Percentiles rank a stretch among this genome's conserved stretches.
phyloP scores from a whole-genome alignment of 2,113 vertebrate species.

The Pterocles burchelli region DNA sequence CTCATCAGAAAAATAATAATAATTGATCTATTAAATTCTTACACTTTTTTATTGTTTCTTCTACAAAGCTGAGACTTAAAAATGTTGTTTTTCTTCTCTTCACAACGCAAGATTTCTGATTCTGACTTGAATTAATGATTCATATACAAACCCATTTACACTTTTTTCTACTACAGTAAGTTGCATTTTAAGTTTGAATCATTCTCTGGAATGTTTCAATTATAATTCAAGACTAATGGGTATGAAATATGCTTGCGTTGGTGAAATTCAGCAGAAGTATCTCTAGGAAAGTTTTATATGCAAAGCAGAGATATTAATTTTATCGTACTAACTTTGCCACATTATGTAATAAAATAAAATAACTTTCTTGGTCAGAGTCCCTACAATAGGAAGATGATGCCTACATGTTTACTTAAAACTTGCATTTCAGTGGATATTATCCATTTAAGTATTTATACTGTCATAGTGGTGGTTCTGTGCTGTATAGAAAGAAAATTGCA shows the following conservation, averaged over 20 bases:
- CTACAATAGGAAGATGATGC: background rate
- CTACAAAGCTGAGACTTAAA: background rate
- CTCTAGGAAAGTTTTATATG: background rate
- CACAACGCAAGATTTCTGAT: background rate
- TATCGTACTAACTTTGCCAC: constrained; percentile 8
- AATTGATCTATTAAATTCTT: background rate
- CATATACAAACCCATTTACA: constrained; percentile 30
- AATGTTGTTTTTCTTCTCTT: background rate
- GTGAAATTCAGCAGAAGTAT: constrained; percentile 37
- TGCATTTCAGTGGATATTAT: background rate
- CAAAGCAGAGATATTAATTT: constrained; percentile 25
- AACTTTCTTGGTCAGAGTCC: background rate
- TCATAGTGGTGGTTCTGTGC: background rate
- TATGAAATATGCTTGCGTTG: constrained; percentile 36
- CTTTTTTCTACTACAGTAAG: constrained; percentile 4
- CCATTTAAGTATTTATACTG: constrained; percentile 1
- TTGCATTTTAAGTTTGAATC: constrained; percentile 46
- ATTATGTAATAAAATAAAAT: background rate
- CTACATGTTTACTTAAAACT: background rate
- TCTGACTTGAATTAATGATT: constrained; percentile 41
- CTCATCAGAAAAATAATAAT: background rate
- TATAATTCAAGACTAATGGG: constrained; percentile 39
- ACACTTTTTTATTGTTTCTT: background rate
- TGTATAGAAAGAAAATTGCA: background rate
- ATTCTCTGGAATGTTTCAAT: constrained; percentile 37